Base-by-base conservation (phyloP, 2,113 vertebrate genomes). In the Pollimyrus isidori region DNA sequence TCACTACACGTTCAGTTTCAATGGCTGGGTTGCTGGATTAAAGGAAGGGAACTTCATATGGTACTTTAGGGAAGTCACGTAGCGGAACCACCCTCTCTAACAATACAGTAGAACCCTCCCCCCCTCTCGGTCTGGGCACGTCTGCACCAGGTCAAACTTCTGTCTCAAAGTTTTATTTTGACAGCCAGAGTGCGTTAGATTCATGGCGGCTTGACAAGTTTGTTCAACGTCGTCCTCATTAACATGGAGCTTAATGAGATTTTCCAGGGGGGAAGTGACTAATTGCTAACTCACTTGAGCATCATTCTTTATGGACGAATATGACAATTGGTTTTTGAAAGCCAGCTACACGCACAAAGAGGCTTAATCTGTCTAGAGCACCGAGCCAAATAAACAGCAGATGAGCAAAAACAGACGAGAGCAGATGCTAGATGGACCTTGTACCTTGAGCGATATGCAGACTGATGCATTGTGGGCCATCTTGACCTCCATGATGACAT, bases 161-260 rank as follows among this genome's bases (percentile, higher is more conserved):
- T 53, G 26, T 39, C 48, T 53, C 85, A 5, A 82, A 80, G 69
- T 87, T 48, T 58, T 65, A 73, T 92, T 82, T 87, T 89, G 90
- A 90, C 91, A 88, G 88, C 88, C 82, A 42, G 88, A 56, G 86
- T 85, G 62, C 88, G 58, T 65, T 90, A 89, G 82, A n/a, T 92
- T 90, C 46, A 56, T 89, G 89, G 84, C 35, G 88, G 21, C 89
- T 87, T 87, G 90, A 90, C 89, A 87, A 82, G 88, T 92, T 89
- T 90, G 48, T 89, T 90, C 91, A 91, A 89, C 89, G 89, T 90
- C 88, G 58, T 88, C 83, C 76, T 91, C 92, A 93, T 93, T 93
- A 92, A 90, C 87, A 89, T 88, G 88, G 39, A 82, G 89, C 89
- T 76, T 92, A 91, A 92, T 90, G 90, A 92, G 86, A 90, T 89